These are phyloP conservation scores for Takifugu rubripes DNA, from an alignment of 2,797 vertebrate species.

Conservation along the genomic window DNA sequence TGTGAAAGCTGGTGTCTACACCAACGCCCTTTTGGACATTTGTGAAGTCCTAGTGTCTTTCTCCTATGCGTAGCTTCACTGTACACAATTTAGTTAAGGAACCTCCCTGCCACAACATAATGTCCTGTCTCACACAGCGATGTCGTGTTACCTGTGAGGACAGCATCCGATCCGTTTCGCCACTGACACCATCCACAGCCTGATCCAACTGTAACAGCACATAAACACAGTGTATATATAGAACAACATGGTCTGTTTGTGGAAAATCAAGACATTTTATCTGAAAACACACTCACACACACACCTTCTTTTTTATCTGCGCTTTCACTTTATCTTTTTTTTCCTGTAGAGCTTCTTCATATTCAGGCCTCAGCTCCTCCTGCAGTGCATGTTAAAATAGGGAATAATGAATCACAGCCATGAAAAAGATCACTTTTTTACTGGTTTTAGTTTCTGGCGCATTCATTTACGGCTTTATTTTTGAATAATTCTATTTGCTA, in stretches of 20 bases:
- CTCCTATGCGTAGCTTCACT: not conserved
- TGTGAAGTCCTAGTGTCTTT: not conserved
- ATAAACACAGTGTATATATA: not conserved
- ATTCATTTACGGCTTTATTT: not conserved
- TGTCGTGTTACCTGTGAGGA: conserved; percentile 63
- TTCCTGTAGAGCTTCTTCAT: conserved; percentile 86
- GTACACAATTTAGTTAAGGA: too few species aligned
- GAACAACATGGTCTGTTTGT: not conserved
- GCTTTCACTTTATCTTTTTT: conserved; percentile 81
- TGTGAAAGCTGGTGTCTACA: not conserved
- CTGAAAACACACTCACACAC: conserved; percentile 5
- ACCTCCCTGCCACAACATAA: not conserved
- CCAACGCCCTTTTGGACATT: not conserved
- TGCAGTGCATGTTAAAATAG: conserved; percentile 35
- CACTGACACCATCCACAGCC: conserved; percentile 48
- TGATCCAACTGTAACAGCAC: conserved; percentile 39
- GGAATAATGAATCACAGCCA: not conserved
- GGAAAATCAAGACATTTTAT: not conserved
- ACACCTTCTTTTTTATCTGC: conserved; percentile 55
- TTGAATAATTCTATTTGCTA: not conserved
- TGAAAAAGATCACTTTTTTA: not conserved
- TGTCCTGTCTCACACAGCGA: conserved; percentile 39
- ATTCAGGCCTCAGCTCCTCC: conserved; percentile 92
- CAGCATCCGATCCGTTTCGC: conserved; percentile 73
- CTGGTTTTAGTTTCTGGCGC: not conserved